These are phyloP conservation scores for Erpornis zantholeuca DNA, from an alignment of 2,113 vertebrate genomes.

Conservation along the genomic window DNA sequence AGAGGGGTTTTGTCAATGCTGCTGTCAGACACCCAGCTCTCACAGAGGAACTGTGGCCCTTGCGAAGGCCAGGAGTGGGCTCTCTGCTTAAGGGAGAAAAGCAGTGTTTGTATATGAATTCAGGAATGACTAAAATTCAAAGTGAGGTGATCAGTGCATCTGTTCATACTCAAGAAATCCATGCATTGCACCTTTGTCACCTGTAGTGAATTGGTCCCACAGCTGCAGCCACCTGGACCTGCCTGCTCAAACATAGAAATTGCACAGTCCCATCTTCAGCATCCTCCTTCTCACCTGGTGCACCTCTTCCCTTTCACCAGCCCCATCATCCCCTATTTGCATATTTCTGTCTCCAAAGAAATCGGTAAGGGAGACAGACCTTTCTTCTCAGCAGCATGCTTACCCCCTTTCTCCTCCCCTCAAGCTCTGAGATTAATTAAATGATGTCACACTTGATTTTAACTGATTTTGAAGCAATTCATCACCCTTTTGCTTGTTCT, in stretches of 20 bases:
- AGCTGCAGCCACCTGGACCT: accelerated
- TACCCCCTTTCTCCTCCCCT: background rate
- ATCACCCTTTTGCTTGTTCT: conserved; percentile 77
- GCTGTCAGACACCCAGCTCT: background rate
- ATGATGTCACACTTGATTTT: conserved; percentile 87
- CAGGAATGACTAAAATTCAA: background rate
- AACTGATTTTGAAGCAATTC: conserved; percentile 89
- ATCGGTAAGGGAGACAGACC: background rate
- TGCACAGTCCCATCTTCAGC: background rate
- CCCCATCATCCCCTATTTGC: background rate
- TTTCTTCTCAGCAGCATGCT: conserved; percentile 23
- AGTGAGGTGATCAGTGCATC: background rate
- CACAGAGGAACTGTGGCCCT: background rate
- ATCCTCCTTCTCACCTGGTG: background rate
- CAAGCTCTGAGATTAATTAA: conserved; percentile 85
- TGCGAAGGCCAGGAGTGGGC: background rate
- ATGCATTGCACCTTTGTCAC: background rate
- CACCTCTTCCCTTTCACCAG: background rate
- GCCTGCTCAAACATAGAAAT: background rate
- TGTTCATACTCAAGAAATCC: background rate
- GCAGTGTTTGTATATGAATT: background rate
- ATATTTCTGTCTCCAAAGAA: background rate
- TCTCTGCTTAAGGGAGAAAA: background rate
- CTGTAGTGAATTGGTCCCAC: accelerated
- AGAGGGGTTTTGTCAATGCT: background rate